Evolutionary conservation across 1,140 invertebrate species (phyloP), one percentile per base, ranked within the genome.

Genomic region (Ptiloglossa arizonensis): DNA sequence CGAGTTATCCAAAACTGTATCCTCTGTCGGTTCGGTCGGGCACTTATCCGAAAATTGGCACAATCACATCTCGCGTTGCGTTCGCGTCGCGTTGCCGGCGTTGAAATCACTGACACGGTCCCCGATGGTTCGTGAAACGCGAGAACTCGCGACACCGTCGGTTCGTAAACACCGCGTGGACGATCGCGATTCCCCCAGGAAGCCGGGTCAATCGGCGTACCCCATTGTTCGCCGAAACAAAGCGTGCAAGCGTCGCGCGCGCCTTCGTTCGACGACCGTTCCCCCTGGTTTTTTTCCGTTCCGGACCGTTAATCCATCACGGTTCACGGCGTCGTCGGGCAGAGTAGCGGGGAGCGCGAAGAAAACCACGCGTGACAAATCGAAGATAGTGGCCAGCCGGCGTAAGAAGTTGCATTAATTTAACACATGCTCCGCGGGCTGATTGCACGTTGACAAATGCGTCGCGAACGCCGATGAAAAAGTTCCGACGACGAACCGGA

Each of bases 401-500:
- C 75, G 70, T 76, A 86, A 82, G 84, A 86, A 86, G 35, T 50
- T 56, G 84, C 84, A 76, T 86, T 80, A 82, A 86, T 82, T 82
- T 59, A 81, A 76, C 71, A 52, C 71, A 35, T 54, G 64, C 41
- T 48, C 52, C 50, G 22, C 38, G n/a, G 60, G 29, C 72, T 56
- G 80, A 78, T 81, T 62, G 67, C 71, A 29, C 75, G 83, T 72
- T 85, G 84, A 85, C 80, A 85, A 85, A 85, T 76, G 76, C 69
- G 44, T 41, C 9, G 22, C 9, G 13, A 13, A 19, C n/a, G 11
- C 5, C 19, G 5, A 4, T 11, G 29, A 24, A 44, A 72, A 62
- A 50, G 15, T 6, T 5, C 27, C 15, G 6, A 54, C 29, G 41
- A 60, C 1, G 35, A 63, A 54, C 41, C 24, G 41, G 46, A 67